A percentile compares a stretch with the other conserved stretches of the same genome.
Conservation (phyloP, 2,888 invertebrate genomes). For the Lepidonotus clava region DNA sequence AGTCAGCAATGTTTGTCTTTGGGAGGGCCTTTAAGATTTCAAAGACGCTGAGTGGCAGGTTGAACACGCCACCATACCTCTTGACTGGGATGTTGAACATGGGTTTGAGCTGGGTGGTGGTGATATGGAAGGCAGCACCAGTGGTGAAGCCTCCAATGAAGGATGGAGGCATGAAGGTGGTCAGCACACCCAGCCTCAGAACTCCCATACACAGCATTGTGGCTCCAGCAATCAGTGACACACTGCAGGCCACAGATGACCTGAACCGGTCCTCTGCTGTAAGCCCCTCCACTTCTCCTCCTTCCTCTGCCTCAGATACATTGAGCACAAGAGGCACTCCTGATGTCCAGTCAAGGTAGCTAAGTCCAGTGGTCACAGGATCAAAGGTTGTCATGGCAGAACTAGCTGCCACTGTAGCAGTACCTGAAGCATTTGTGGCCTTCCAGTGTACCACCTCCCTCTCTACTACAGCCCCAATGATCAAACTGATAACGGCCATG, state of each 20-base stretch:
- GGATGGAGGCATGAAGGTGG: constrained; percentile 89
- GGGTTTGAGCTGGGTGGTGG: constrained; percentile 65
- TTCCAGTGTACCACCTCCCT: constrained; percentile 37
- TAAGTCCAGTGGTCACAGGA: neutral
- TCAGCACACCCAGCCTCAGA: constrained; percentile 87
- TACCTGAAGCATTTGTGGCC: neutral
- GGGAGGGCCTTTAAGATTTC: constrained; percentile 83
- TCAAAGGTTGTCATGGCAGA: neutral
- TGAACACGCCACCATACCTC: constrained; percentile 71
- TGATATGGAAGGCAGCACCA: constrained; percentile 68
- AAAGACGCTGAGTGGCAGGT: constrained; percentile 64
- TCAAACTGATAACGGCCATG: constrained; percentile 75
- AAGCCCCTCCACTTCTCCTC: neutral
- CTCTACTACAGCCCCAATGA: constrained; percentile 70
- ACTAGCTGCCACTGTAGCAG: neutral
- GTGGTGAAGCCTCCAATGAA: constrained; percentile 67
- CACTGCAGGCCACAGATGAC: constrained; percentile 60
- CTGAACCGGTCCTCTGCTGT: constrained; percentile 27
- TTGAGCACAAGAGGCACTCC: neutral
- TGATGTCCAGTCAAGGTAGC: neutral
- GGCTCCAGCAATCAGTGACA: constrained; percentile 63
- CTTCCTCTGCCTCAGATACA: neutral
- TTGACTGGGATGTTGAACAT: constrained; percentile 71
- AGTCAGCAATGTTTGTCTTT: constrained; percentile 84
- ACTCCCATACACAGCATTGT: constrained; percentile 89